phyloP scores from a whole-genome alignment of 2,113 vertebrate genomes.

The Pygoscelis antarcticus region DNA sequence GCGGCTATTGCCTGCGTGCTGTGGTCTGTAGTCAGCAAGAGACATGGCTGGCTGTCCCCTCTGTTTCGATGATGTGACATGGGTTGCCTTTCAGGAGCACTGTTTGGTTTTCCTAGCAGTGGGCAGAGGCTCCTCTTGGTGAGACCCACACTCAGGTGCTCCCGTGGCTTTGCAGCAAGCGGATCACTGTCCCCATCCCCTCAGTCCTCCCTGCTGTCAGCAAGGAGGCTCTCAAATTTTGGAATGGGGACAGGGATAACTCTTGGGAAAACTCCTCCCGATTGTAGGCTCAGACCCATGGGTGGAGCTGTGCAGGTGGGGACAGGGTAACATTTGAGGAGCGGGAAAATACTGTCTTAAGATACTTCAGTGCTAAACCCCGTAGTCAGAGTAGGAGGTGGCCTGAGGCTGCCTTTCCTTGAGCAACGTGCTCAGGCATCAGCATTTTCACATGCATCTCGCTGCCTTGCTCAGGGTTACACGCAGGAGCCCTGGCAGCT shows the following conservation, averaged over 20 bases:
- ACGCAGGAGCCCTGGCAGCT: background rate
- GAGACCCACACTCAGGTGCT: background rate
- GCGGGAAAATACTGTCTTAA: background rate
- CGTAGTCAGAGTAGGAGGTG: background rate
- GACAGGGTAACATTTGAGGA: background rate
- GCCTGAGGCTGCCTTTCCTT: background rate
- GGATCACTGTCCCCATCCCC: background rate
- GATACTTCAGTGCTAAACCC: too few relatives aligned
- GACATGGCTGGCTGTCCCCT: background rate
- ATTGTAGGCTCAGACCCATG: accelerated
- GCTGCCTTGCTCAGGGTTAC: background rate
- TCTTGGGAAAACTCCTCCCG: background rate
- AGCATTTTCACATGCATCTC: background rate
- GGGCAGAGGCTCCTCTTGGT: background rate
- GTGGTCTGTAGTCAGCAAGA: background rate
- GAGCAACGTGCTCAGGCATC: background rate
- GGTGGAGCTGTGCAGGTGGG: background rate
- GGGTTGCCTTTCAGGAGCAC: background rate
- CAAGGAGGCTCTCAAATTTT: background rate
- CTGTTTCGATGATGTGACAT: background rate
- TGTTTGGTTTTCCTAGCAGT: background rate
- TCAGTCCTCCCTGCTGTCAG: background rate
- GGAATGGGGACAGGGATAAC: background rate
- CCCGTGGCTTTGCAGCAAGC: background rate
- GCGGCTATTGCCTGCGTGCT: background rate